Evolutionary conservation across 1,140 invertebrate genomes (phyloP).

Genomic region (Saxidomus purpurata): DNA sequence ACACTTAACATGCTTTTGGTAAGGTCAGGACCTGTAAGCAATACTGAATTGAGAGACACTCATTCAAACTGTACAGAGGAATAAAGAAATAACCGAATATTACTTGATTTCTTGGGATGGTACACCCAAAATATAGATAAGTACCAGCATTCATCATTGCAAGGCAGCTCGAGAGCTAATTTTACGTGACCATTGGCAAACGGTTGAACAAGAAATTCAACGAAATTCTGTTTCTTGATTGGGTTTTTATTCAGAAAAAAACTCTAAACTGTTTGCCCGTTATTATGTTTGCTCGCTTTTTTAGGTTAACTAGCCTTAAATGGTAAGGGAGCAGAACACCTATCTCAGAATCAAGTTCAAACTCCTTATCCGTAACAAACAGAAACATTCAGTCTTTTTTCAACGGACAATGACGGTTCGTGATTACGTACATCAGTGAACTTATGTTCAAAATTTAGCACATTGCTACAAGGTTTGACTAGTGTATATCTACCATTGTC

Average conservation of each 20-base stretch:
- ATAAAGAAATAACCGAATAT: slow-evolving; percentile 68
- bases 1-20: slow-evolving; percentile 74
- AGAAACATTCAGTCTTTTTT: too few species aligned
- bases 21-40: slow-evolving; percentile 82
- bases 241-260: slow-evolving; percentile 51
- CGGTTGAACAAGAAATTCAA: slow-evolving; percentile 50
- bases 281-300: slow-evolving; percentile 45
- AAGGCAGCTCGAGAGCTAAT: slow-evolving; percentile 45
- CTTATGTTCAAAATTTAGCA: too few species aligned
- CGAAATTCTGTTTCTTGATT: slow-evolving; percentile 60
- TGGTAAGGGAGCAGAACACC: slow-evolving; percentile 67
- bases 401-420: slow-evolving; percentile 48
- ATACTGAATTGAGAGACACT: slow-evolving; percentile 66
- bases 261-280: slow-evolving; percentile 34
- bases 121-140: slow-evolving; percentile 69
- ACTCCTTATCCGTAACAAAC: slow-evolving; percentile 59
- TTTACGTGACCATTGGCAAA: slow-evolving; percentile 64
- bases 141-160: slow-evolving; percentile 63
- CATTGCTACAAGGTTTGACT: slow-evolving; percentile 11
- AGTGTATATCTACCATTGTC: slow-evolving; percentile 32
- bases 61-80: slow-evolving; percentile 58
- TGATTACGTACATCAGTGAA: not conserved
- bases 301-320: slow-evolving; percentile 36
- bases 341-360: slow-evolving; percentile 36
- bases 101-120: slow-evolving; percentile 67